A percentile compares a stretch with the other conserved stretches of the same genome.
Evolutionary conservation across 2,888 invertebrate species (phyloP).

Genomic region (Calliphora vomitoria): DNA sequence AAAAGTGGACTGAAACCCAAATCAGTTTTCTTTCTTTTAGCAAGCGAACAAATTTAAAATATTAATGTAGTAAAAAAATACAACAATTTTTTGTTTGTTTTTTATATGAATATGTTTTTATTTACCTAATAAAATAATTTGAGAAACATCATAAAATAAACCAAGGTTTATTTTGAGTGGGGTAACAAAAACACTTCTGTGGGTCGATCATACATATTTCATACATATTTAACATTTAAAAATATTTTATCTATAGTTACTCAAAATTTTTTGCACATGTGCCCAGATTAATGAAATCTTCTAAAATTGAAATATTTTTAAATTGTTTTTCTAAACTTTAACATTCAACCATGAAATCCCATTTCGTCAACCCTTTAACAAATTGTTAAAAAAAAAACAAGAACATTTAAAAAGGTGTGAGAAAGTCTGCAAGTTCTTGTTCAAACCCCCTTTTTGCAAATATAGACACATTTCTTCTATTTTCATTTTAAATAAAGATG

Average conservation of each 20-base stretch:
- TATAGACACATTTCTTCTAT: slow-evolving; percentile 15
- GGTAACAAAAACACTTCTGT: no score
- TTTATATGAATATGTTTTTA: no score
- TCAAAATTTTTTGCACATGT: not conserved
- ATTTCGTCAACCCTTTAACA: slow-evolving; percentile 48
- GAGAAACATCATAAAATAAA: no score
- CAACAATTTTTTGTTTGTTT: no score
- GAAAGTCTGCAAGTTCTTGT: slow-evolving; percentile 4
- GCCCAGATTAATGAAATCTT: slow-evolving; percentile 4
- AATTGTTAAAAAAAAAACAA: not conserved
- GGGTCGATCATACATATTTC: no score
- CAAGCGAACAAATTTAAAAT: no score
- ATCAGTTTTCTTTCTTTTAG: no score
- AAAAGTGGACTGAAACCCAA: no score
- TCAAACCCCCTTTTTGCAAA: slow-evolving; percentile 10
- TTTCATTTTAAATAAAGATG: slow-evolving; percentile 50
- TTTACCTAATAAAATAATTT: no score
- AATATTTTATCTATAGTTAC: not conserved
- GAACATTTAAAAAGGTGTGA: not conserved
- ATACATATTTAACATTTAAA: not conserved
- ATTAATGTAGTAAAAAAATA: no score
- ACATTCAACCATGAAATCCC: slow-evolving; percentile 21
- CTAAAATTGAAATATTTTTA: not conserved
- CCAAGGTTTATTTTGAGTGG: no score
- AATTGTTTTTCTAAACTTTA: slow-evolving; percentile 36